Percentiles rank a stretch among this genome's conserved stretches.
These are phyloP conservation scores for Aleadryas rufinucha DNA, from an alignment of 2,113 vertebrate genomes.

Conservation along the genomic window DNA sequence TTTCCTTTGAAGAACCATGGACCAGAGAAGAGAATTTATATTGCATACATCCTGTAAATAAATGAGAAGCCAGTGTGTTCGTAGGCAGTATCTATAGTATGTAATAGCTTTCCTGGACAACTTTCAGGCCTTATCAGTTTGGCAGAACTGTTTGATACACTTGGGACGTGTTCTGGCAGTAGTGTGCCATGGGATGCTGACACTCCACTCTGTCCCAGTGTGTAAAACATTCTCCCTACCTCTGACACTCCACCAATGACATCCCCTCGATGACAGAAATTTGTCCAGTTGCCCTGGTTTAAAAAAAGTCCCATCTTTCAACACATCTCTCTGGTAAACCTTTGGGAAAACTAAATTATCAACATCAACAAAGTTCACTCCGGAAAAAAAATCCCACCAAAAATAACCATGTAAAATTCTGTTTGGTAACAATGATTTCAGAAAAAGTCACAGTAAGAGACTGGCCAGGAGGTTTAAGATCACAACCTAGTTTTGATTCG, in stretches of 20 bases:
- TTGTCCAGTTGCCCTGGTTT: not conserved
- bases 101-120: not conserved
- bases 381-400: not conserved
- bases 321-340: not conserved
- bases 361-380: not conserved
- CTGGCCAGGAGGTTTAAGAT: not conserved
- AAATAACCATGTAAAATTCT: not conserved
- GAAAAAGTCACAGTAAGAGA: not conserved
- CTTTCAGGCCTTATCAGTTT: constrained; percentile 37
- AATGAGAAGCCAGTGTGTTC: not conserved
- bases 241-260: not conserved
- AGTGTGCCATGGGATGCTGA: not conserved
- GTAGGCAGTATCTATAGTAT: not conserved
- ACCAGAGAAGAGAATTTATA: not conserved
- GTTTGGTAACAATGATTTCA: not conserved
- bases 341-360: not conserved
- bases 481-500: not conserved
- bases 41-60: not conserved
- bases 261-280: not conserved
- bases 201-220: not conserved
- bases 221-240: constrained; percentile 1
- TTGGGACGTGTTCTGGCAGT: not conserved
- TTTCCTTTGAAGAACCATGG: not conserved
- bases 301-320: not conserved
- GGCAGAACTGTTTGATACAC: not conserved